Base-by-base conservation (phyloP, 1,140 invertebrate species). In the Aporrectodea caliginosa region DNA sequence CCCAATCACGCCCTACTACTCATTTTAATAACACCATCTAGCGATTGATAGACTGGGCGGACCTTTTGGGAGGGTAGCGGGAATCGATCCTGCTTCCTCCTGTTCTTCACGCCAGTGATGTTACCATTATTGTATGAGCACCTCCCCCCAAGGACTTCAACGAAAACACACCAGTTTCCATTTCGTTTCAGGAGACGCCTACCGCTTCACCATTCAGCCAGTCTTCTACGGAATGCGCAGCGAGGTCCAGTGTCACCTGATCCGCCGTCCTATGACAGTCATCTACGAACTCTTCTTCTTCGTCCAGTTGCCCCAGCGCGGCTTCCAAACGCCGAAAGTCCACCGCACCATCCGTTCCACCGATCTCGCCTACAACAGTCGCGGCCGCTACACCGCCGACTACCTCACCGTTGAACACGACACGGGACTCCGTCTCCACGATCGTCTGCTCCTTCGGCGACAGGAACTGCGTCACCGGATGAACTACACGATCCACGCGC, bases 141-240 rank as follows among this genome's bases (percentile, higher is more conserved):
- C n/a, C n/a, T n/a, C n/a, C n/a, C n/a, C n/a, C n/a, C n/a, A n/a
- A n/a, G n/a, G n/a, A n/a, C n/a, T n/a, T n/a, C n/a, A n/a, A n/a
- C n/a, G n/a, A n/a, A n/a, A n/a, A n/a, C n/a, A n/a, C n/a, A n/a
- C n/a, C n/a, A n/a, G n/a, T n/a, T n/a, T n/a, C n/a, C n/a, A n/a
- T n/a, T n/a, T n/a, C n/a, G n/a, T 58, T 58, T 58, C 81, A 86
- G 85, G 81, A n/a, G 79, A 80, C 70, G 79, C 81, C 16, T 80
- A 80, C 75, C 79, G 76, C 16, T 75, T 81, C 73, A 82, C 81
- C 75, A 80, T 82, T 27, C 81, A 82, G 76, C 81, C 81, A 16
- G 81, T 82, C 27, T 82, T 80, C 77, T 43, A 78, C 27, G 78
- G 80, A 58, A 70, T 80, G 71, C 80, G 71, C n/a, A 32, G 32